These are phyloP conservation scores for Drosophila pseudotalamancana DNA, from an alignment of 2,888 invertebrate species.

Conservation along the genomic window DNA sequence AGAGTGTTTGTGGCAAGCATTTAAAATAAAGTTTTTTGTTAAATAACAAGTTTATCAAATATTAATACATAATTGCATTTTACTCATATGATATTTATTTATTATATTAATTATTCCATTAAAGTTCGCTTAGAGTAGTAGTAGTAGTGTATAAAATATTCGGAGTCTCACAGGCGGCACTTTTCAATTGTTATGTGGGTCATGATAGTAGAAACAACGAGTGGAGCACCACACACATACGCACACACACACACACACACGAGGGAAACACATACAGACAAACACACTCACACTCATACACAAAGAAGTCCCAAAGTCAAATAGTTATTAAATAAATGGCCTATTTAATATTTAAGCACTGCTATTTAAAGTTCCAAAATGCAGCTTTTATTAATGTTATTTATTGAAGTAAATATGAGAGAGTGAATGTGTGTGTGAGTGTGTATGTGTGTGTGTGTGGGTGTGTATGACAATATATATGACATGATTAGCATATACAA, in stretches of 20 bases:
- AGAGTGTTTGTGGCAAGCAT: not conserved
- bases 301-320: constrained; percentile 28
- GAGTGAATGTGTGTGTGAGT: not conserved
- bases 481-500: constrained; percentile 48
- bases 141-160: constrained; percentile 3
- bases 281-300: not conserved
- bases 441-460: constrained; percentile 25
- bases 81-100: not conserved
- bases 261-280: constrained; percentile 5
- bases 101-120: not conserved
- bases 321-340: constrained; percentile 40
- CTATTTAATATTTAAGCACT: constrained; percentile 39
- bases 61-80: not conserved
- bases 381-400: constrained; percentile 19
- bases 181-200: constrained; percentile 45
- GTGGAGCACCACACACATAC: constrained; percentile 1
- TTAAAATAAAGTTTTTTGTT: not conserved
- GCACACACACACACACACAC: constrained; percentile 16
- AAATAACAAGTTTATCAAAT: not conserved
- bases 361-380: constrained; percentile 16
- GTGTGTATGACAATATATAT: constrained; percentile 29
- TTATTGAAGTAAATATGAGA: not conserved
- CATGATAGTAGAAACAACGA: constrained; percentile 38
- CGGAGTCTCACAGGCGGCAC: not conserved
- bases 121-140: not conserved